These are phyloP conservation scores for Drosophila pseudoananassae DNA, from an alignment of 1,140 invertebrate genomes.

Conservation along the genomic window DNA sequence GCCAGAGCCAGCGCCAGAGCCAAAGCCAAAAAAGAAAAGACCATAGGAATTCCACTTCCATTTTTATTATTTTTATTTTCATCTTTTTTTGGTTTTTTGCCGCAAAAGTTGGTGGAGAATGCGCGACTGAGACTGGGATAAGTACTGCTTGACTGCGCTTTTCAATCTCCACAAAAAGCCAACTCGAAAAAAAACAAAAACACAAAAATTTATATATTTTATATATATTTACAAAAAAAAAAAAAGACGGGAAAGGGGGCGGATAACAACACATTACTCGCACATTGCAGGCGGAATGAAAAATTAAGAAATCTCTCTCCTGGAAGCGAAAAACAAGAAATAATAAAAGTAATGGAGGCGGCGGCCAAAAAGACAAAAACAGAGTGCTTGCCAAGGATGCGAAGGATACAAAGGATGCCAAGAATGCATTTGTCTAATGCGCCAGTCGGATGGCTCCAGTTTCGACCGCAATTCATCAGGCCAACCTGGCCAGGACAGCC, in stretches of 20 bases:
- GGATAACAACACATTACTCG: constrained; percentile 9
- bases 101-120: constrained; percentile 10
- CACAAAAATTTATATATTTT: neutral
- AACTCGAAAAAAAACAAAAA: constrained; percentile 12
- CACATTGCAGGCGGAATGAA: constrained; percentile 23
- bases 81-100: neutral
- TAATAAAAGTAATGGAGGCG: constrained; percentile 59
- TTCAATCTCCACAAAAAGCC: constrained; percentile 71
- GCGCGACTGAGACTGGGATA: constrained; percentile 11
- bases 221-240: neutral
- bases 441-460: constrained; percentile 1
- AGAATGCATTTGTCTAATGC: constrained; percentile 24
- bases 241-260: neutral
- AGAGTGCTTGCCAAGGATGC: neutral
- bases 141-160: constrained; percentile 73
- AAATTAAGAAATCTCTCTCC: constrained; percentile 63
- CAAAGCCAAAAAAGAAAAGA: no score
- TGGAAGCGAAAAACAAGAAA: constrained; percentile 19
- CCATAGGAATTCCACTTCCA: constrained; percentile 23
- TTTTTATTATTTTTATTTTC: constrained; percentile 3
- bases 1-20: no score
- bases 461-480: constrained; percentile 43
- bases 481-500: constrained; percentile 20
- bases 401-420: neutral
- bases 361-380: no score